Evolutionary conservation across 2,113 vertebrate species (phyloP).

Genomic region (Solea solea): DNA sequence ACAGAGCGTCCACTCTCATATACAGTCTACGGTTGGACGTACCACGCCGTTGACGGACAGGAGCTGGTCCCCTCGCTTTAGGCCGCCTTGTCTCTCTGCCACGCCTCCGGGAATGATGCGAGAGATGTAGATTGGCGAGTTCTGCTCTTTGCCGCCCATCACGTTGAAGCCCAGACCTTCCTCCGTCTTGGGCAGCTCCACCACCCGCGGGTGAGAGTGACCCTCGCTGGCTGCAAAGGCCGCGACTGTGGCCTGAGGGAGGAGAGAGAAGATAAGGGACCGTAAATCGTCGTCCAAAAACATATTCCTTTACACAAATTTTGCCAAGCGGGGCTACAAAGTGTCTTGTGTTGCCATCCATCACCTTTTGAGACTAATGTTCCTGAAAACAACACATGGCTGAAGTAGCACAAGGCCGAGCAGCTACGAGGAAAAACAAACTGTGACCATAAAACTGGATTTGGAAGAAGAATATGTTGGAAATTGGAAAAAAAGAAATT

Average conservation of each 20-base stretch:
- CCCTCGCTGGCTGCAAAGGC: slow-evolving; percentile 98
- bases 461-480: no score
- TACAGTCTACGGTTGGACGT: slow-evolving; percentile 56
- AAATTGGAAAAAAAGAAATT: no score
- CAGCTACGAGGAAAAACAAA: no score
- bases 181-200: slow-evolving; percentile 97
- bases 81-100: slow-evolving; percentile 95
- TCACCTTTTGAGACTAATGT: neutral
- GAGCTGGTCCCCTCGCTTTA: slow-evolving; percentile 98
- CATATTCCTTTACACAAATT: no score
- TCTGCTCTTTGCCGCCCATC: slow-evolving; percentile 99
- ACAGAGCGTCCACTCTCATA: no score
- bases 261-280: slow-evolving; percentile 41
- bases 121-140: slow-evolving; percentile 99
- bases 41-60: slow-evolving; percentile 99
- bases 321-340: neutral
- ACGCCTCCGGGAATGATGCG: slow-evolving; percentile 99
- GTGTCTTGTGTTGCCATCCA: neutral
- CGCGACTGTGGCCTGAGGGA: slow-evolving; percentile 94
- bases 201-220: slow-evolving; percentile 96
- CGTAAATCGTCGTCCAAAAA: no score
- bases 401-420: no score
- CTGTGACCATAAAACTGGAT: no score
- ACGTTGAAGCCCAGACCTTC: slow-evolving; percentile 99
- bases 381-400: no score